Conservation (phyloP, 64 coral and sea anemone genomes). For the Catalaphyllia jardinei region DNA sequence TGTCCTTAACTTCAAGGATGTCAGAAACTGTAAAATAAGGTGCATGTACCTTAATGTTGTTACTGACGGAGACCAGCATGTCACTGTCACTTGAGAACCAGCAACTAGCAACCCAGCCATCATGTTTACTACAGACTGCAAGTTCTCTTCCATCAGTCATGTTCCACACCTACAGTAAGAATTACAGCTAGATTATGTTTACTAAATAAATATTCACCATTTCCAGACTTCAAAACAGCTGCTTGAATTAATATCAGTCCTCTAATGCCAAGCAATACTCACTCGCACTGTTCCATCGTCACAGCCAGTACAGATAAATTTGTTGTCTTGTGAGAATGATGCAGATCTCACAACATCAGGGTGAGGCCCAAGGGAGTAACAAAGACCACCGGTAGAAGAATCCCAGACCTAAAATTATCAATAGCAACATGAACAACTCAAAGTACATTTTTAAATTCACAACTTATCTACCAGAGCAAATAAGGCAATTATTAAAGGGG, state of each 20-base stretch:
- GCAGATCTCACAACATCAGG: constrained; percentile 85
- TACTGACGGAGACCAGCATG: constrained; percentile 83
- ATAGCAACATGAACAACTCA: neutral
- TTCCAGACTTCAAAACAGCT: neutral
- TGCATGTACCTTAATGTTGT: constrained; percentile 80
- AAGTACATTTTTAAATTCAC: no score
- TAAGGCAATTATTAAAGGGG: no score
- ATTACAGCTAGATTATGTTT: no score
- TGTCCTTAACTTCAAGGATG: neutral
- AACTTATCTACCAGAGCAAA: no score
- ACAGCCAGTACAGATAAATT: constrained; percentile 85
- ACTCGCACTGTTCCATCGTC: constrained; percentile 90
- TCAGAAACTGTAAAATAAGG: neutral
- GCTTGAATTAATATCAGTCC: neutral
- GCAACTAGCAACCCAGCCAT: constrained; percentile 81
- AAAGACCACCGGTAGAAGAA: constrained; percentile 52
- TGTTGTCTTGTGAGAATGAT: constrained; percentile 71
- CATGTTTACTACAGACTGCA: constrained; percentile 62
- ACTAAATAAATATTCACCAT: no score
- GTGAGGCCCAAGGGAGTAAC: constrained; percentile 79
- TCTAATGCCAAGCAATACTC: neutral
- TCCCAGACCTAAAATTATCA: constrained; percentile 74
- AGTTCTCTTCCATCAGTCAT: constrained; percentile 47
- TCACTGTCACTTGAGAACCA: constrained; percentile 71
- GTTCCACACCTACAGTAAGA: constrained; percentile 64